phyloP scores from a whole-genome alignment of 92 coral and sea anemone species.

The Isaurus tuberculatus region DNA sequence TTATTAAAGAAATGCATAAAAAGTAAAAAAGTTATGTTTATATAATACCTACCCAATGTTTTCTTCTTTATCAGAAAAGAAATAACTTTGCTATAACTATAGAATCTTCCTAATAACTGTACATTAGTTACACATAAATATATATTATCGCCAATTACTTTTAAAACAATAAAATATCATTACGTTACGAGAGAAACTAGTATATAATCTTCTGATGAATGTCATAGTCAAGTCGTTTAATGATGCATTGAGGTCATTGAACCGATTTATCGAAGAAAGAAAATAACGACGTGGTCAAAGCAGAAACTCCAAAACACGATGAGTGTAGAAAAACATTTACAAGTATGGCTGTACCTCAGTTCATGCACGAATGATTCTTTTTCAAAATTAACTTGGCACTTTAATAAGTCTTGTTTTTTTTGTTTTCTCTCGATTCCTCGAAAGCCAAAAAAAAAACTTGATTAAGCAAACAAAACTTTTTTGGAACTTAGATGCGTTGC shows the following conservation, averaged over 20 bases:
- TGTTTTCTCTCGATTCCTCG: not conserved
- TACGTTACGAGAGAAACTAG: not conserved
- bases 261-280: constrained; percentile 15
- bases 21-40: too few relatives aligned
- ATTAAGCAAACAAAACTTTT: not conserved
- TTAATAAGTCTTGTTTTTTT: not conserved
- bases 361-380: constrained; percentile 3
- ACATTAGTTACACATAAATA: too few relatives aligned
- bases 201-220: not conserved
- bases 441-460: not conserved
- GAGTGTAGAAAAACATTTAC: constrained; percentile 1
- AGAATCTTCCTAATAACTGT: too few relatives aligned
- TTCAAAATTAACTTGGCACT: not conserved
- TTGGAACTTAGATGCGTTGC: too few relatives aligned
- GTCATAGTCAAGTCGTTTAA: not conserved
- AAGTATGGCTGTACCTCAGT: not conserved
- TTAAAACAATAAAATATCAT: not conserved
- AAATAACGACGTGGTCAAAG: constrained; percentile 33
- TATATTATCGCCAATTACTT: too few relatives aligned
- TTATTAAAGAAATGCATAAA: too few relatives aligned
- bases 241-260: constrained; percentile 6
- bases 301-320: constrained; percentile 16
- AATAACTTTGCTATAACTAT: too few relatives aligned
- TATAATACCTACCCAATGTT: too few relatives aligned
- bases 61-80: too few relatives aligned